phyloP scores from a whole-genome alignment of 2,888 invertebrate species.

The Ophonus ardosiacus region DNA sequence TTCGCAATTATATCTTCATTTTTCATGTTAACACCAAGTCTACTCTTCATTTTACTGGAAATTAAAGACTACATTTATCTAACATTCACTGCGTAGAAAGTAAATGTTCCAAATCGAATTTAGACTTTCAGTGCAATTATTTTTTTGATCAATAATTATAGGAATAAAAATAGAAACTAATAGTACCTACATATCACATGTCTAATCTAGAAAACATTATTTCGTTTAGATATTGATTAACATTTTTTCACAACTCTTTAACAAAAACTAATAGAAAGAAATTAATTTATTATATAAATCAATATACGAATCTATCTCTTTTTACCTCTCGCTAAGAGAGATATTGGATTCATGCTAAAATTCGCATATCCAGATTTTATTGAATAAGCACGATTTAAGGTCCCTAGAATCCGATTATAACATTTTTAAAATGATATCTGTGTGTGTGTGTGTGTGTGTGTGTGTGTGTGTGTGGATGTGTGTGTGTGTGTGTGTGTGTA shows the following conservation, averaged over 20 bases:
- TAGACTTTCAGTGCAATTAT: conserved; percentile 42
- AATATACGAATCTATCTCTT: not conserved
- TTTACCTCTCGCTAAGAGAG: too few relatives aligned
- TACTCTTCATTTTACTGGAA: conserved; percentile 1
- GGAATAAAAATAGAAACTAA: conserved; percentile 38
- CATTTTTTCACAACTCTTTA: not conserved
- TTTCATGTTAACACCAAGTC: not conserved
- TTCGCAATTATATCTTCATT: not conserved
- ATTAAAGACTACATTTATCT: not conserved
- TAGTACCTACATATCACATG: not conserved
- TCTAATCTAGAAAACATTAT: not conserved
- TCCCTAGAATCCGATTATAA: too few relatives aligned
- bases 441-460: too few relatives aligned
- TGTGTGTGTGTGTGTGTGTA: too few relatives aligned
- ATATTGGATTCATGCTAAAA: too few relatives aligned
- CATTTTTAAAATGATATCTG: too few relatives aligned
- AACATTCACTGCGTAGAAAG: conserved; percentile 27
- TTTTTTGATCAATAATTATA: conserved; percentile 49
- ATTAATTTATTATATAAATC: not conserved
- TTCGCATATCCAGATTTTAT: too few relatives aligned
- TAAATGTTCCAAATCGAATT: conserved; percentile 49
- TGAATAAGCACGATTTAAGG: too few relatives aligned
- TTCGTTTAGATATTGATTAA: conserved; percentile 9
- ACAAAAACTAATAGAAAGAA: not conserved
- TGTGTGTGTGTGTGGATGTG: too few relatives aligned